Base-by-base conservation (phyloP, 1,140 invertebrate species). In the Archivesica marissinica region DNA sequence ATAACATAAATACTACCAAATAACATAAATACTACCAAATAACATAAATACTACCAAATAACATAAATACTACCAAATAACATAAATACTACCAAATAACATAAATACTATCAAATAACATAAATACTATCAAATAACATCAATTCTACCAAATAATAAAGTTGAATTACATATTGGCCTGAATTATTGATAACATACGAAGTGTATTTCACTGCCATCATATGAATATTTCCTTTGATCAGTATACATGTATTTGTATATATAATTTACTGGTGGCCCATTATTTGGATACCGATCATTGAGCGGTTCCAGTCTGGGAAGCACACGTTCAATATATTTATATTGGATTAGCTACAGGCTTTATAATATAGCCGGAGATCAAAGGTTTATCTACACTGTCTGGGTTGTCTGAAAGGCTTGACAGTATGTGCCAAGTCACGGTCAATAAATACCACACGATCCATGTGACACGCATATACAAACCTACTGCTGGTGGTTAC, bases 211-310 rank as follows among this genome's bases (percentile, higher is more conserved):
- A 33, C 30, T 64, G 38, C 30, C 30, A 64, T 64, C 59, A 2
- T 25, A 33, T 64, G 59, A 64, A 33, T 64, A 64, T 64, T 64
- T 64, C 59, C 59, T 64, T 64, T 64, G 33, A 64, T 64, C 59
- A 35, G 59, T 15, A 33, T 33, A 64, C 59, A 35, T 64, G 38
- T 64, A 64, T 64, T n/a, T n/a, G n/a, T n/a, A 33, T 28, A 64
- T 33, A 35, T 23, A 64, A 64, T 64, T 35, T 64, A 4, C 30
- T 35, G 38, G 59, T 64, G 59, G 30, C 59, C 28, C 13, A 64
- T 35, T 64, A 64, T 35, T 64, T 30, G 59, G 59, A 35, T 64
- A 64, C 59, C 59, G 13, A 15, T 64, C 59, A 3, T 64, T 64
- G 4, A 64, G 30, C 13, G 28, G 59, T 33, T 64, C 59, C 59